phyloP scores from a whole-genome alignment of 2,113 vertebrate genomes.

The Myotis yumanensis region DNA sequence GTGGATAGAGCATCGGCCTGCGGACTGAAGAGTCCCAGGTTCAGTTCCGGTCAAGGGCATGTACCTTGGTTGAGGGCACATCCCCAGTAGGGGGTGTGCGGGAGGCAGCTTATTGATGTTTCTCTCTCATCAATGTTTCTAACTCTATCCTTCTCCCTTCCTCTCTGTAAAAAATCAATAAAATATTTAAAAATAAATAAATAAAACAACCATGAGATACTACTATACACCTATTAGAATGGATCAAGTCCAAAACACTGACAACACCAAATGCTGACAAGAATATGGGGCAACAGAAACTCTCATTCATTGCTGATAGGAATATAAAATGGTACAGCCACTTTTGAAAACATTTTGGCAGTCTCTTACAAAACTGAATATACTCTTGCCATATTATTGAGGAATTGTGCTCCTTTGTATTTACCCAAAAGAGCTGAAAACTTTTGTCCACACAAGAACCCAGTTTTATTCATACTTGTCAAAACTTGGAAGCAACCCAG shows the following conservation, averaged over 20 bases:
- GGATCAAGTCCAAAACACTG: neutral
- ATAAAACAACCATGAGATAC: neutral
- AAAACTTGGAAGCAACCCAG: neutral
- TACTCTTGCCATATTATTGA: neutral
- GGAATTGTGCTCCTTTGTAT: neutral
- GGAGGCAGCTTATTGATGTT: too few relatives aligned
- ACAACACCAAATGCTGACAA: neutral
- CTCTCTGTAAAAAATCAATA: too few relatives aligned
- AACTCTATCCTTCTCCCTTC: too few relatives aligned
- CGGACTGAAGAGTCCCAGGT: too few relatives aligned
- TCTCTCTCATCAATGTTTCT: too few relatives aligned
- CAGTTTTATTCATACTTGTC: neutral
- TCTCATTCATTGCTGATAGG: neutral
- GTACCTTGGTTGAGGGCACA: too few relatives aligned
- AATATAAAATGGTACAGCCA: neutral
- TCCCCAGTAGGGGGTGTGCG: too few relatives aligned
- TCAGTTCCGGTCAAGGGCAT: too few relatives aligned
- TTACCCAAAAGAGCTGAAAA: neutral
- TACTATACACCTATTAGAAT: neutral
- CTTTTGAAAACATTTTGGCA: neutral
- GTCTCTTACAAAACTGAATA: neutral
- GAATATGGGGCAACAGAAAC: neutral
- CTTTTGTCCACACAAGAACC: neutral
- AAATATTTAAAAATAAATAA: too few relatives aligned
- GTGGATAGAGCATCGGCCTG: too few relatives aligned